A percentile compares a stretch with the other conserved stretches of the same genome.
These are phyloP conservation scores for Atlantisia rogersi DNA, from an alignment of 2,113 vertebrate genomes.

Conservation along the genomic window DNA sequence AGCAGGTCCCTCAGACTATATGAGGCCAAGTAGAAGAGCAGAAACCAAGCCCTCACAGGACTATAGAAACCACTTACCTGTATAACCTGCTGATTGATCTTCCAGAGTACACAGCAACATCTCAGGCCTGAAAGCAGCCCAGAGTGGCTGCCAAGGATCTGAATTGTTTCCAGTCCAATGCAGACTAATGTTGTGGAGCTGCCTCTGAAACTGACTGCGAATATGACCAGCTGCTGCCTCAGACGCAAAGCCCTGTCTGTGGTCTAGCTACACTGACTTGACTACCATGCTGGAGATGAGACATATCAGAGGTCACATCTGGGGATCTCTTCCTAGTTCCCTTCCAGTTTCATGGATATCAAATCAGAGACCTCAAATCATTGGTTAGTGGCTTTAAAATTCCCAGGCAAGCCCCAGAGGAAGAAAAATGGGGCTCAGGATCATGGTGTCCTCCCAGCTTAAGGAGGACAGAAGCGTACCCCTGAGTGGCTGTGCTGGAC, in stretches of 20 bases:
- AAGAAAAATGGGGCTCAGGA: not conserved
- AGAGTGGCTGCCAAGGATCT: not conserved
- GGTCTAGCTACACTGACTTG: not conserved
- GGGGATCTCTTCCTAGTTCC: not conserved
- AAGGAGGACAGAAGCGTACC: not conserved
- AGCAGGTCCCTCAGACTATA: not conserved
- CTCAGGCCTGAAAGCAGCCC: not conserved
- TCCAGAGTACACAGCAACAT: fast-evolving
- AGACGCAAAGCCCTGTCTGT: not conserved
- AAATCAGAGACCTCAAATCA: not conserved
- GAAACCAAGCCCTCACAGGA: not conserved
- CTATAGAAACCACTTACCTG: not conserved
- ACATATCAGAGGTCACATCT: fast-evolving
- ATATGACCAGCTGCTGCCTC: not conserved
- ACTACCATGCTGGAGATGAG: not conserved
- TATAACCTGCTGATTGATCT: not conserved
- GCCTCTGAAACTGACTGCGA: not conserved
- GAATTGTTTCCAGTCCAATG: not conserved
- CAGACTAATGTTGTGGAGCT: not conserved
- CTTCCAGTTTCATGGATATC: not conserved
- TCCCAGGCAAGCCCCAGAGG: not conserved
- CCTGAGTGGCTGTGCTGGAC: not conserved
- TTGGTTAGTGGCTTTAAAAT: not conserved
- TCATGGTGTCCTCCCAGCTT: not conserved
- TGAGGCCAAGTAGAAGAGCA: not conserved